Conservation (phyloP, 2,113 vertebrate species). For the Centropus unirufus region DNA sequence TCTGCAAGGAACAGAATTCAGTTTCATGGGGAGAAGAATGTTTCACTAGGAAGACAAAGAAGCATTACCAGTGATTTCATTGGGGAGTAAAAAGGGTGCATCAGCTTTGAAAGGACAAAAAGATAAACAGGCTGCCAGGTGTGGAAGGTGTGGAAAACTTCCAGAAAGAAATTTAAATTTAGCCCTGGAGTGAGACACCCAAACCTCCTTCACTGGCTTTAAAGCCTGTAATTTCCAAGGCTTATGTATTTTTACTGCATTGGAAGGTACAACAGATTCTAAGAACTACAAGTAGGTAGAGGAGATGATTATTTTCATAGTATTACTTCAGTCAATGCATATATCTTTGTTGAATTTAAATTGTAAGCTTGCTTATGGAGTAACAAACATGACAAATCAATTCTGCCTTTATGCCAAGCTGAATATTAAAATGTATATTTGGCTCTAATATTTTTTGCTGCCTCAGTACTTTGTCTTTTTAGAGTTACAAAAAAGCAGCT, state of each 20-base stretch:
- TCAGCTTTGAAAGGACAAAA: not conserved
- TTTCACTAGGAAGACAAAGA: not conserved
- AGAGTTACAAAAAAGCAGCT: not conserved
- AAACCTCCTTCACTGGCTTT: not conserved
- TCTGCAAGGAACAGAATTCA: not conserved
- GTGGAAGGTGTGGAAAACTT: not conserved
- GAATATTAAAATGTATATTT: not conserved
- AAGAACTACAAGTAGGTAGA: accelerated
- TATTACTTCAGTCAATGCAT: not conserved
- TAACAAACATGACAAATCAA: not conserved
- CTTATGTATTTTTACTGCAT: not conserved
- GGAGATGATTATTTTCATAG: not conserved
- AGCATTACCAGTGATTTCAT: not conserved
- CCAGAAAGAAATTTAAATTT: not conserved
- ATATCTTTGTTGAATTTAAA: not conserved
- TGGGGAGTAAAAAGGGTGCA: not conserved
- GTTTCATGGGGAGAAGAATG: not conserved
- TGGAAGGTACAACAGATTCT: not conserved
- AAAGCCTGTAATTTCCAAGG: not conserved
- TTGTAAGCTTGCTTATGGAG: not conserved
- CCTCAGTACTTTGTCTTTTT: not conserved
- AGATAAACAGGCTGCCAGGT: not conserved
- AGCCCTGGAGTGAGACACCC: not conserved
- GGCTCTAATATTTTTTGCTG: not conserved
- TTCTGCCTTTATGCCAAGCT: not conserved